Percentiles rank a stretch among this genome's conserved stretches.
Conservation (phyloP, 2,113 vertebrate genomes). For the Tapirus terrestris region DNA sequence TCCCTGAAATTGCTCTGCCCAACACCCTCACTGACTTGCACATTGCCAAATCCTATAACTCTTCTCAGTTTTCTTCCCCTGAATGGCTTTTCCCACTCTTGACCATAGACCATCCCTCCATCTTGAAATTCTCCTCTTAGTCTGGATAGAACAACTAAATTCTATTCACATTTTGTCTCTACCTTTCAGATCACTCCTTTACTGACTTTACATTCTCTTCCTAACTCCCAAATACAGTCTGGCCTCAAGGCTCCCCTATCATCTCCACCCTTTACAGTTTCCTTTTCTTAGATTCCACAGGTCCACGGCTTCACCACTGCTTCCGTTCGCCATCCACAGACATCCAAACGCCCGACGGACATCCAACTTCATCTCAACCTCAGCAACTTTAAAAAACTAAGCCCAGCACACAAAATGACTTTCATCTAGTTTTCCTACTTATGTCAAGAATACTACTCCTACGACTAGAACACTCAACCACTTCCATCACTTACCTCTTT, state of each 20-base stretch:
- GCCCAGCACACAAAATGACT: neutral
- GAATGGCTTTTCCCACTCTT: neutral
- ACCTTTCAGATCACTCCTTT: neutral
- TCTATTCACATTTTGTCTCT: neutral
- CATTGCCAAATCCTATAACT: accelerated
- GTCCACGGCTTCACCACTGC: neutral
- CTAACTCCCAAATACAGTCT: neutral
- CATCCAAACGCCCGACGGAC: neutral
- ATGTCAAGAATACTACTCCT: neutral
- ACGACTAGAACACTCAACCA: neutral
- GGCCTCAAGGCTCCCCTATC: neutral
- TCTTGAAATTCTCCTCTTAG: neutral
- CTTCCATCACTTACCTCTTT: neutral
- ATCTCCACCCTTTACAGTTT: neutral
- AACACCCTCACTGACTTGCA: accelerated
- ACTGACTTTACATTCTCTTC: neutral
- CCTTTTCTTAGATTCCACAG: neutral
- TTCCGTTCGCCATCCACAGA: neutral
- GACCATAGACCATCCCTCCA: neutral
- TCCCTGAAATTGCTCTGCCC: neutral
- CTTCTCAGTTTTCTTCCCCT: neutral
- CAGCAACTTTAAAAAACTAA: neutral
- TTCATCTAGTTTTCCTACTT: neutral
- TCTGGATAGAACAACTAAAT: neutral
- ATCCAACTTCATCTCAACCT: neutral